A percentile compares a stretch with the other conserved stretches of the same genome.
Evolutionary conservation across 2,888 invertebrate genomes (phyloP).

Genomic region (Papilio gigon): DNA sequence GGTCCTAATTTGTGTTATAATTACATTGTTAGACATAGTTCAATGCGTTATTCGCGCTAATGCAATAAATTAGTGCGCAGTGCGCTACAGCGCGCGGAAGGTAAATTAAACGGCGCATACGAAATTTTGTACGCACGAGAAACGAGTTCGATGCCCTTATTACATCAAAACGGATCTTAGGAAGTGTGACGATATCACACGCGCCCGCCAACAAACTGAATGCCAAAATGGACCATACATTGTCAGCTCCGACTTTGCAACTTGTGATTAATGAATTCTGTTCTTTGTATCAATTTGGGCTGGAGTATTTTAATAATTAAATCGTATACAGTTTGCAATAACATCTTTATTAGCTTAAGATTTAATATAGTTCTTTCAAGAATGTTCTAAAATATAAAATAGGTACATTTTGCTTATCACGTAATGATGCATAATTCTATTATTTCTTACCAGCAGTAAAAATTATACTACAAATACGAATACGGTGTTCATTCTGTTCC

Average conservation of each 20-base stretch:
- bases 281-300: background rate
- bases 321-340: background rate
- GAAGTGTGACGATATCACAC: constrained; percentile 49
- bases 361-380: too few relatives aligned
- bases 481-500: background rate
- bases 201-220: constrained; percentile 2
- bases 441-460: too few relatives aligned
- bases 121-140: constrained; percentile 47
- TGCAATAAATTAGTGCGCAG: constrained; percentile 34
- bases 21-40: constrained; percentile 48
- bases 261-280: background rate
- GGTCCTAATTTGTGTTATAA: constrained; percentile 54
- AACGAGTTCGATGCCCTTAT: constrained; percentile 51
- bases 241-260: constrained; percentile 22
- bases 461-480: background rate
- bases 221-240: constrained; percentile 9
- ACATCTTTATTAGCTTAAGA: background rate
- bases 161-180: constrained; percentile 57
- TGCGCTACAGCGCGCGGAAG: constrained; percentile 18
- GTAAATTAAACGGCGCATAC: constrained; percentile 33
- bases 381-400: background rate
- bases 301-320: background rate
- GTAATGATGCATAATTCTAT: too few relatives aligned
- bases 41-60: constrained; percentile 34
- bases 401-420: too few relatives aligned